These are phyloP conservation scores for Alcedo quadribrachys DNA, from an alignment of 2,797 vertebrate species.

Conservation along the genomic window DNA sequence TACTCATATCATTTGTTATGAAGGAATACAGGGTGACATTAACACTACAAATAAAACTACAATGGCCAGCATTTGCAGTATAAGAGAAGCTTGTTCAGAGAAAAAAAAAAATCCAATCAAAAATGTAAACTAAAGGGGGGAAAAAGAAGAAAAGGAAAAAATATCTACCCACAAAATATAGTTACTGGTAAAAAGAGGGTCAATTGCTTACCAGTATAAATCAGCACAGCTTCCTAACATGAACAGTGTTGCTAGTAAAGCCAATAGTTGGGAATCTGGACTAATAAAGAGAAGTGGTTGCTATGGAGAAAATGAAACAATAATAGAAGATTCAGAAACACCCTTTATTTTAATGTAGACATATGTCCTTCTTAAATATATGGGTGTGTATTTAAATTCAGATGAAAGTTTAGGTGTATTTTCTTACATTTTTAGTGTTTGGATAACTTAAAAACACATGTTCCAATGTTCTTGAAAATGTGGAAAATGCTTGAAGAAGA, in stretches of 20 bases:
- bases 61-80: not conserved
- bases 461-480: not conserved
- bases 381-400: not conserved
- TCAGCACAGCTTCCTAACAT: not conserved
- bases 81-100: not conserved
- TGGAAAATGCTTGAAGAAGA: not conserved
- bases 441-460: not conserved
- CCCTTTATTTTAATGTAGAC: not conserved
- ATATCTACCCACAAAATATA: not conserved
- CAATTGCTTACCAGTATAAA: not conserved
- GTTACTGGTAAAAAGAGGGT: not conserved
- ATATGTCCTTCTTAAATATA: not conserved
- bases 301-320: not conserved
- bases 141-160: not conserved
- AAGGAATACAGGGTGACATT: not conserved
- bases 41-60: slow-evolving; percentile 33
- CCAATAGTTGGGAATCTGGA: not conserved
- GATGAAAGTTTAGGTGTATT: not conserved
- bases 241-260: not conserved
- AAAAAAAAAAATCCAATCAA: not conserved
- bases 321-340: not conserved
- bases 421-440: not conserved
- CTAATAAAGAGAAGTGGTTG: not conserved
- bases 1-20: not conserved
- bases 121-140: not conserved